These are phyloP conservation scores for Timema podura DNA, from an alignment of 2,888 invertebrate species.

Conservation along the genomic window DNA sequence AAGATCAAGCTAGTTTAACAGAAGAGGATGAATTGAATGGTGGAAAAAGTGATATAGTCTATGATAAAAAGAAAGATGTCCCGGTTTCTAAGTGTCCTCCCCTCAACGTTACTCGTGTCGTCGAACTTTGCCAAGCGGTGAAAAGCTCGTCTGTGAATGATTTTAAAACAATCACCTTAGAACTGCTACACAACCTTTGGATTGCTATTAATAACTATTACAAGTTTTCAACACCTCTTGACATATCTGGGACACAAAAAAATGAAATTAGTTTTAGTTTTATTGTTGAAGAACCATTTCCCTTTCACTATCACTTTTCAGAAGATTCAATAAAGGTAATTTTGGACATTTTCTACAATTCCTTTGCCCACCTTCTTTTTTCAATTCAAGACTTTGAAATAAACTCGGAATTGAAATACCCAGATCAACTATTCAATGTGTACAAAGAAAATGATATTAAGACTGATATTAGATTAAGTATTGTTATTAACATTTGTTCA, in stretches of 20 bases:
- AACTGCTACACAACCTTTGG: slow-evolving; percentile 8
- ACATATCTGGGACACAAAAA: too few species aligned
- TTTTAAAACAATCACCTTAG: neutral
- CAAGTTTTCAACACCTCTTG: neutral
- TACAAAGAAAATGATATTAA: slow-evolving; percentile 35
- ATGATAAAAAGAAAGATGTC: slow-evolving; percentile 9
- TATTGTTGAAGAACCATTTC: slow-evolving; percentile 31
- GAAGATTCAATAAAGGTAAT: slow-evolving; percentile 33
- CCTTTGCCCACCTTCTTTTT: neutral
- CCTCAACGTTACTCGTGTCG: slow-evolving; percentile 12
- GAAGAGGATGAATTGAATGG: neutral
- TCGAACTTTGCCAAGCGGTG: neutral
- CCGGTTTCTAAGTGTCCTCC: slow-evolving; percentile 9
- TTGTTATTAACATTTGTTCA: slow-evolving; percentile 40
- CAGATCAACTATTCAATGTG: slow-evolving; percentile 19
- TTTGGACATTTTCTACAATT: slow-evolving; percentile 29
- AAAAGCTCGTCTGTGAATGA: too few species aligned
- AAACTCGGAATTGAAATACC: neutral
- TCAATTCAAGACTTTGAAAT: too few species aligned
- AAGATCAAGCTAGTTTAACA: slow-evolving; percentile 5
- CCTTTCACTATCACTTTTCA: slow-evolving; percentile 35
- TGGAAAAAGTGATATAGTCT: neutral
- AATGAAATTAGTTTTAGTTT: neutral
- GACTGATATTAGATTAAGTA: slow-evolving; percentile 41
- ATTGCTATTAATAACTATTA: slow-evolving; percentile 1